phyloP scores from a whole-genome alignment of 2,888 invertebrate species.

The Andrena marginata region DNA sequence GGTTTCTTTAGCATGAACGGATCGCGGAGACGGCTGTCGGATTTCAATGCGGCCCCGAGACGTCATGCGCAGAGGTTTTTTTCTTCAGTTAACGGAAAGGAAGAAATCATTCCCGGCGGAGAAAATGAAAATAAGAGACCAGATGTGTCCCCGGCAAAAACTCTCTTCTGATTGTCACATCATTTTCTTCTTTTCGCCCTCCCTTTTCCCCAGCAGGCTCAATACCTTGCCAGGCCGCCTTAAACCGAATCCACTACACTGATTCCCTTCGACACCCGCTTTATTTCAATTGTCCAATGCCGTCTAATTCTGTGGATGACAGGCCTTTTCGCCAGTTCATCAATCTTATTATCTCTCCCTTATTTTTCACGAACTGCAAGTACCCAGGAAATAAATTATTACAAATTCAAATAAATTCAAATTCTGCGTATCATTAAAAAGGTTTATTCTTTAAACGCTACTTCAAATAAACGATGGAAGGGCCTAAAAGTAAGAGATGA shows the following conservation, averaged over 20 bases:
- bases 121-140: slow-evolving; percentile 77
- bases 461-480: too few relatives aligned
- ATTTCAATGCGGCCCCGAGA: slow-evolving; percentile 25
- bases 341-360: not conserved
- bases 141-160: slow-evolving; percentile 74
- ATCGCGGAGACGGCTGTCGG: slow-evolving; percentile 31
- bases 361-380: not conserved
- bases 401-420: too few relatives aligned
- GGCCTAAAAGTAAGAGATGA: too few relatives aligned
- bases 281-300: not conserved
- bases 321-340: not conserved
- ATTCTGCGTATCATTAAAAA: too few relatives aligned
- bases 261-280: not conserved
- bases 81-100: slow-evolving; percentile 64
- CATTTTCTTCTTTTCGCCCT: slow-evolving; percentile 60
- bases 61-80: slow-evolving; percentile 52
- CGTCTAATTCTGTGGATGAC: not conserved
- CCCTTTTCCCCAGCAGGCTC: slow-evolving; percentile 29
- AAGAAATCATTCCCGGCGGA: slow-evolving; percentile 70
- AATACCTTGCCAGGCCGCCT: slow-evolving; percentile 35
- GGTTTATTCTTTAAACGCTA: too few relatives aligned
- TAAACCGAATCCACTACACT: slow-evolving; percentile 14
- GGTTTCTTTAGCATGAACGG: slow-evolving; percentile 29
- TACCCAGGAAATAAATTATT: too few relatives aligned
- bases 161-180: slow-evolving; percentile 67